These are phyloP conservation scores for Parthenolecanium corni DNA, from an alignment of 2,888 invertebrate genomes.

Conservation along the genomic window DNA sequence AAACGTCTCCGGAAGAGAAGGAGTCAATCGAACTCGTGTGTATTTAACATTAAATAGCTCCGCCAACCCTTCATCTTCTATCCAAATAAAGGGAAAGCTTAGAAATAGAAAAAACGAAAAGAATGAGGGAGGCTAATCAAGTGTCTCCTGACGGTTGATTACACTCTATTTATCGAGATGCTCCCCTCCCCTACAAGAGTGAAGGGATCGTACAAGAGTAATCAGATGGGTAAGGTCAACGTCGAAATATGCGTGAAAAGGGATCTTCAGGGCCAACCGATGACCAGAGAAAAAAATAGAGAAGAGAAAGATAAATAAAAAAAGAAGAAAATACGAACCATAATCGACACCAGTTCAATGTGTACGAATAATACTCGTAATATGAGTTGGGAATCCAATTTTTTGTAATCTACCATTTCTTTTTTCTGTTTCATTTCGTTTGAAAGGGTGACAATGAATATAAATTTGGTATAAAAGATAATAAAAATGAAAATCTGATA, in stretches of 20 bases:
- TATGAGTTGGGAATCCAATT: background rate
- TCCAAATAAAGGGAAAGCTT: background rate
- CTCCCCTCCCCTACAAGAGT: background rate
- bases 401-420: background rate
- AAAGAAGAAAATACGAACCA: slow-evolving; percentile 1
- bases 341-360: slow-evolving; percentile 16
- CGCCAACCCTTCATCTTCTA: background rate
- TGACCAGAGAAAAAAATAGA: slow-evolving; percentile 4
- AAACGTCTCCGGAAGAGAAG: slow-evolving; percentile 19
- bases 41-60: slow-evolving; percentile 25
- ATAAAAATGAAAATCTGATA: no score
- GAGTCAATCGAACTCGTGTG: slow-evolving; percentile 24
- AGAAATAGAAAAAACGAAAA: background rate
- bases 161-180: slow-evolving; percentile 31
- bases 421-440: background rate
- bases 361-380: no score
- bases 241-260: slow-evolving; percentile 1
- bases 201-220: slow-evolving; percentile 11
- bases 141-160: slow-evolving; percentile 31
- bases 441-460: no score
- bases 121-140: slow-evolving; percentile 31
- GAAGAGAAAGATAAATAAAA: no score
- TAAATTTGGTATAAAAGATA: no score
- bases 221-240: slow-evolving; percentile 24
- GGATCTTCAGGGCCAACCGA: background rate